phyloP scores from a whole-genome alignment of 2,797 vertebrate genomes.

The Sebastes itinus region DNA sequence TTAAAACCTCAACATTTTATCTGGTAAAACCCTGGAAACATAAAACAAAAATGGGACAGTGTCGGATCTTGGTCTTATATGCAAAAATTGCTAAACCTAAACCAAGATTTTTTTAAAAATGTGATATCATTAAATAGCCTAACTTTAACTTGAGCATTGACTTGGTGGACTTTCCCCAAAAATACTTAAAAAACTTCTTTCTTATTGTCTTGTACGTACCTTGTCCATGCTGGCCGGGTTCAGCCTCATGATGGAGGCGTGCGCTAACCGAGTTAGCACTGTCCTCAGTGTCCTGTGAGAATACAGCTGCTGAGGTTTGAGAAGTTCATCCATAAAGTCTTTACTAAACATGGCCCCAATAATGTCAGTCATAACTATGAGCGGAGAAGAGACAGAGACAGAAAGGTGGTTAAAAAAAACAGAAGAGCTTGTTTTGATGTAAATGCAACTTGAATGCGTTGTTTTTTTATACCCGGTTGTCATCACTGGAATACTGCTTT shows the following conservation, averaged over 20 bases:
- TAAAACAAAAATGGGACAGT: background rate
- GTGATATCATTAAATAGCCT: background rate
- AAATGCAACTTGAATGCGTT: background rate
- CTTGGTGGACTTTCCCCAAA: background rate
- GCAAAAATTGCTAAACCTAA: too few relatives aligned
- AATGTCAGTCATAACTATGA: conserved; percentile 92
- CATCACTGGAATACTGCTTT: background rate
- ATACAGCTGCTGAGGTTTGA: conserved; percentile 93
- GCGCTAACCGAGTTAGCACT: conserved; percentile 90
- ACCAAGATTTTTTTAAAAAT: background rate
- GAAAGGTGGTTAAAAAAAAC: background rate
- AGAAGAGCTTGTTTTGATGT: background rate
- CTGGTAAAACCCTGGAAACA: background rate
- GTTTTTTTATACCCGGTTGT: fast-evolving
- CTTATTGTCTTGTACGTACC: conserved; percentile 68
- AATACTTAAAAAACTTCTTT: background rate
- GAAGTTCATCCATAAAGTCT: conserved; percentile 91
- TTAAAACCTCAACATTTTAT: background rate
- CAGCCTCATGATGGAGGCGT: conserved; percentile 93
- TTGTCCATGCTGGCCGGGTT: conserved; percentile 95
- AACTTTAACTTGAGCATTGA: background rate
- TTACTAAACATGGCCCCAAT: conserved; percentile 91
- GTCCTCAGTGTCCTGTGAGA: conserved; percentile 91
- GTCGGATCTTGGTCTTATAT: background rate
- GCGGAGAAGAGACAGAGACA: background rate